phyloP scores from a whole-genome alignment of 2,797 vertebrate genomes.

The Trachurus trachurus region DNA sequence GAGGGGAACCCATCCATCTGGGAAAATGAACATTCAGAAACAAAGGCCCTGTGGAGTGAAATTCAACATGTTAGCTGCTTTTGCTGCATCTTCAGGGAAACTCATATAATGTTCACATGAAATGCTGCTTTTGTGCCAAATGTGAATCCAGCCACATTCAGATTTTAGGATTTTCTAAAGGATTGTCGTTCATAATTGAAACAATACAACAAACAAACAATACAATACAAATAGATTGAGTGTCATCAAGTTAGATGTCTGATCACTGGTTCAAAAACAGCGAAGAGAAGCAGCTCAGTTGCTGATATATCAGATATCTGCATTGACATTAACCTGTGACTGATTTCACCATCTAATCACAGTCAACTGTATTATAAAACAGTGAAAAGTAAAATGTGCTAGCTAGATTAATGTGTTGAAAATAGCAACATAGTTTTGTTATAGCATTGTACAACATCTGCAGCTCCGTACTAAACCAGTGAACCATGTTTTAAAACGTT shows the following conservation, averaged over 20 bases:
- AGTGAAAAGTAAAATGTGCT: not conserved
- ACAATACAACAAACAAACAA: no score
- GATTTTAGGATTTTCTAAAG: not conserved
- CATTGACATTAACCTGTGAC: not conserved
- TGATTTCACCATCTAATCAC: not conserved
- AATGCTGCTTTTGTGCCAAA: slow-evolving; percentile 13
- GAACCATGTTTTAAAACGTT: not conserved
- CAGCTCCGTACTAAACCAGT: not conserved
- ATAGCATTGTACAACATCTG: not conserved
- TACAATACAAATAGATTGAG: no score
- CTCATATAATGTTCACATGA: slow-evolving; percentile 5
- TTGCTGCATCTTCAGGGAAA: slow-evolving; percentile 32
- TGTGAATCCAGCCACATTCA: not conserved
- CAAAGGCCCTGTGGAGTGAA: slow-evolving; percentile 46
- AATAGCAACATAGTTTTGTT: not conserved
- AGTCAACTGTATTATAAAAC: no score
- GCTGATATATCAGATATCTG: not conserved
- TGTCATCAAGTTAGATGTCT: no score
- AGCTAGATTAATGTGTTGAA: not conserved
- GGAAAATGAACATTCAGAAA: slow-evolving; percentile 61
- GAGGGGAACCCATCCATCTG: slow-evolving; percentile 66
- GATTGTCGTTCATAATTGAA: not conserved
- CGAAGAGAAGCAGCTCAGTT: not conserved
- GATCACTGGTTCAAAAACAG: not conserved
- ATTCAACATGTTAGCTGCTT: slow-evolving; percentile 43